Conservation (phyloP, 2,113 vertebrate species). For the Macquaria ambigua region DNA sequence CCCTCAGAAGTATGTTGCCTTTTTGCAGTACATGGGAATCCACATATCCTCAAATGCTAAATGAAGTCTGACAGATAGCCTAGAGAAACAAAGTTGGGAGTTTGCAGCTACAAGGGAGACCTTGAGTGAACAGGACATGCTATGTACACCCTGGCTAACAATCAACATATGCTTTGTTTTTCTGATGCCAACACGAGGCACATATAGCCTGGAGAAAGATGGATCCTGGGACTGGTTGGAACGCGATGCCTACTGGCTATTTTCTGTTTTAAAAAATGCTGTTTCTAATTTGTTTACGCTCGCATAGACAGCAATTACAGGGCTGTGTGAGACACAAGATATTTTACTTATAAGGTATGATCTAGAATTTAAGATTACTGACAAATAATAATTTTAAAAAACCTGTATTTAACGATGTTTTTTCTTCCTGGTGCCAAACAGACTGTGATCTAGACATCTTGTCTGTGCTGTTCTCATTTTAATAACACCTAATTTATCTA, state of each 20-base stretch:
- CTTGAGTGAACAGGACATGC: constrained; percentile 98
- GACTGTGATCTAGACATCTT: not conserved
- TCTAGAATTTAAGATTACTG: not conserved
- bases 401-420: not conserved
- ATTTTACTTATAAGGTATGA: constrained; percentile 21
- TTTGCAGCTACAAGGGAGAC: constrained; percentile 93
- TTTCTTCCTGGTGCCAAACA: constrained; percentile 3
- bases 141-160: constrained; percentile 97
- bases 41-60: constrained; percentile 92
- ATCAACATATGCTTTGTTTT: constrained; percentile 98
- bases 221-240: constrained; percentile 84
- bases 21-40: constrained; percentile 93
- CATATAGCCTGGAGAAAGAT: constrained; percentile 89
- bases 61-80: constrained; percentile 99
- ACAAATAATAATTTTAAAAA: constrained; percentile 10
- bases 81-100: constrained; percentile 98
- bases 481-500: not conserved
- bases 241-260: constrained; percentile 80
- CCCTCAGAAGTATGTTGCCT: constrained; percentile 88
- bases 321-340: constrained; percentile 36
- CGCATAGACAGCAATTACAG: constrained; percentile 71
- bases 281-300: constrained; percentile 79
- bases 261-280: constrained; percentile 74
- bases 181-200: constrained; percentile 89
- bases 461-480: not conserved